Conservation (phyloP, 2,797 vertebrate genomes). For the Enteromius radiatus region DNA sequence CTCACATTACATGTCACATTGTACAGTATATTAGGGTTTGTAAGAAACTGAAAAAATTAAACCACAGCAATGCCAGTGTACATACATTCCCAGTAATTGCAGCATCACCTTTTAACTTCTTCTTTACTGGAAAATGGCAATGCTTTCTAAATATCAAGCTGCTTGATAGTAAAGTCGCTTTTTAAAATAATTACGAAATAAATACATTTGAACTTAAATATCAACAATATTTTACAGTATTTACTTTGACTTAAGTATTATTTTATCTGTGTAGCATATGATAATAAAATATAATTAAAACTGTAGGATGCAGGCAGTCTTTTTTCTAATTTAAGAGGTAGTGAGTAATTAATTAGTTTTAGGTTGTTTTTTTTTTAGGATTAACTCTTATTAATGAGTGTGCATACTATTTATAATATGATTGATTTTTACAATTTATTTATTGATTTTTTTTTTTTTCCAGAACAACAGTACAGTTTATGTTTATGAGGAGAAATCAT, state of each 20-base stretch:
- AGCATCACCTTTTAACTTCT: slow-evolving; percentile 14
- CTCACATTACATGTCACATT: background rate
- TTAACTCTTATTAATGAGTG: background rate
- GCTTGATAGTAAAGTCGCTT: slow-evolving; percentile 23
- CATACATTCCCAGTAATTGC: slow-evolving; percentile 39
- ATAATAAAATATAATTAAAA: background rate
- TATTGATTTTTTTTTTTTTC: background rate
- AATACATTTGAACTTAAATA: background rate
- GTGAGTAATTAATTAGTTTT: background rate
- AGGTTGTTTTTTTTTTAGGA: too few species aligned
- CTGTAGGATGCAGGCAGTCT: background rate
- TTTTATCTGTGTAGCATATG: background rate
- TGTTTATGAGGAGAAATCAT: slow-evolving; percentile 14
- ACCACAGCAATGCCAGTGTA: background rate
- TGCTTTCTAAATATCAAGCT: slow-evolving; percentile 33
- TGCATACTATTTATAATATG: background rate
- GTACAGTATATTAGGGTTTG: background rate
- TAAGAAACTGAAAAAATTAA: background rate
- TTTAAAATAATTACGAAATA: slow-evolving; percentile 38
- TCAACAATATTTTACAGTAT: background rate
- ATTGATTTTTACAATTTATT: background rate
- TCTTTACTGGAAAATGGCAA: slow-evolving; percentile 48
- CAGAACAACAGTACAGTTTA: background rate
- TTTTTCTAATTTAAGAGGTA: background rate
- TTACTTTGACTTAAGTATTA: background rate